Conservation (phyloP, 2,113 vertebrate species). For the Riparia riparia region DNA sequence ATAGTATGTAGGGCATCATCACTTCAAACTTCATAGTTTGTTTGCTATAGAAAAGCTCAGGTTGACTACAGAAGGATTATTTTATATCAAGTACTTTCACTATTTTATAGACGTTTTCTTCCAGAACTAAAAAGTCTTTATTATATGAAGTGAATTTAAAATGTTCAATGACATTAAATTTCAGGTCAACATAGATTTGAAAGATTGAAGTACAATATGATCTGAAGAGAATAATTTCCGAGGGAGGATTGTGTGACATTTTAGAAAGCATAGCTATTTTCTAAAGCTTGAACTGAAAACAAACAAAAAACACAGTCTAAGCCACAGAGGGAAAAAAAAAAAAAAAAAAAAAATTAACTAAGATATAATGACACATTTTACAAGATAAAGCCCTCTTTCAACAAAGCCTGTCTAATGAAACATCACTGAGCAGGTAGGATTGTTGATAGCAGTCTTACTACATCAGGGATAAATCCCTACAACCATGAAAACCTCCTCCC, state of each 20-base stretch:
- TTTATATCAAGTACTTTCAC: neutral
- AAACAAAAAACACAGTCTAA: neutral
- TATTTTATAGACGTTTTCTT: neutral
- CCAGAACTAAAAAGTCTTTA: neutral
- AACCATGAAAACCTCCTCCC: neutral
- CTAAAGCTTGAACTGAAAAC: neutral
- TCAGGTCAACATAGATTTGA: neutral
- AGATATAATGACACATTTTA: neutral
- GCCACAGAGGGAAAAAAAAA: accelerated
- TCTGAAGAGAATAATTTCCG: neutral
- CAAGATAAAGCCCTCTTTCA: neutral
- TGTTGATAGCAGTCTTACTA: neutral
- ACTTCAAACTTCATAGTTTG: neutral
- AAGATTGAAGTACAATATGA: neutral
- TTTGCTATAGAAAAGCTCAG: neutral
- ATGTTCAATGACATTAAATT: neutral
- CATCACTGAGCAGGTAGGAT: neutral
- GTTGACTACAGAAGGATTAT: neutral
- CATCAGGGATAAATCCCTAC: neutral
- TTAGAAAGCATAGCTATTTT: neutral
- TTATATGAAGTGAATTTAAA: neutral
- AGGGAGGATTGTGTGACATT: neutral
- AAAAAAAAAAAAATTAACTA: neutral
- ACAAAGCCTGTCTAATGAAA: neutral
- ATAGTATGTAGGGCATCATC: neutral